phyloP scores from a whole-genome alignment of 2,113 vertebrate genomes.

The Gymnobelideus leadbeateri region DNA sequence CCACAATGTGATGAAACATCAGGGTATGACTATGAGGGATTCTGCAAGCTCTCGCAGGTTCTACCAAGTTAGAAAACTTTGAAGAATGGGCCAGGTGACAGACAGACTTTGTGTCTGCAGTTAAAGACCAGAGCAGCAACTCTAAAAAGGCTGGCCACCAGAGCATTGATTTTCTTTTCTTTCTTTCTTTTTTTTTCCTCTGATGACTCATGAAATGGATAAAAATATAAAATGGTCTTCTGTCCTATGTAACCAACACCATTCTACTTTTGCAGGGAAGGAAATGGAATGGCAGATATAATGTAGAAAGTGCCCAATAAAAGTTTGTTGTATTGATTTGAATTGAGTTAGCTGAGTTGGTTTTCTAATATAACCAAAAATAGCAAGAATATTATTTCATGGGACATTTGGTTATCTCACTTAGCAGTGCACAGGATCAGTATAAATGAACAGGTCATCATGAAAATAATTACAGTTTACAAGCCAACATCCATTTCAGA shows the following conservation, averaged over 20 bases:
- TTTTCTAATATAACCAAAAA: background rate
- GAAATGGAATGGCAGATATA: background rate
- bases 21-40: background rate
- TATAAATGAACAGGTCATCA: background rate
- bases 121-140: background rate
- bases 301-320: background rate
- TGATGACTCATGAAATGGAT: conserved; percentile 4
- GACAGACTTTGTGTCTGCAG: conserved; percentile 8
- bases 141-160: background rate
- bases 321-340: background rate
- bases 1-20: background rate
- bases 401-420: background rate
- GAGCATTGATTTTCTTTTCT: background rate
- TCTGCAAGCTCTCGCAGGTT: background rate
- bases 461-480: background rate
- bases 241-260: background rate
- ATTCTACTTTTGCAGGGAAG: background rate
- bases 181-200: background rate
- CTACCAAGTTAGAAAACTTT: background rate
- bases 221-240: conserved; percentile 4
- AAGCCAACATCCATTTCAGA: background rate
- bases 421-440: background rate
- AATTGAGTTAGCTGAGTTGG: background rate
- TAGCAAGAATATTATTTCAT: background rate
- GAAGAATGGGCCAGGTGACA: background rate